These are phyloP conservation scores for Rhodinocichla rosea DNA, from an alignment of 2,113 vertebrate genomes.

Conservation along the genomic window DNA sequence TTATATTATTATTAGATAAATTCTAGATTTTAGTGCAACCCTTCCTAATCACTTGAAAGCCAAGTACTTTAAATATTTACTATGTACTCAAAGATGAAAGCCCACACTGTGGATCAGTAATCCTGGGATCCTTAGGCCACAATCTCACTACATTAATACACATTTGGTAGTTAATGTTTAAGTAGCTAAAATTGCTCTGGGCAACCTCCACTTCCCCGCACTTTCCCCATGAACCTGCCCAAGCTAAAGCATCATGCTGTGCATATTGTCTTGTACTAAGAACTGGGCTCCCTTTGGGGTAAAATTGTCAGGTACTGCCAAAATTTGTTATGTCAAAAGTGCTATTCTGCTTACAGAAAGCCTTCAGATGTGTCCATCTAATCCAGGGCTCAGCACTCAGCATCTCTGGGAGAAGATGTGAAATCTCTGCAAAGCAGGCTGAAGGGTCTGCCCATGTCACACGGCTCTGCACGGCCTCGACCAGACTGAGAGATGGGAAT, in stretches of 20 bases:
- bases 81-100: background rate
- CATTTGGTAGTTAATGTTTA: background rate
- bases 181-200: background rate
- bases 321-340: background rate
- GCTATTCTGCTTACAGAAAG: background rate
- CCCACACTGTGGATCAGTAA: background rate
- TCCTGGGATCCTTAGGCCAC: background rate
- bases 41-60: background rate
- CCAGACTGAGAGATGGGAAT: background rate
- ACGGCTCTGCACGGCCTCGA: rapidly evolving
- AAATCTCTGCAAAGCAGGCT: background rate
- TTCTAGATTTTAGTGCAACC: background rate
- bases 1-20: background rate
- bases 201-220: background rate
- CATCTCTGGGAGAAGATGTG: background rate
- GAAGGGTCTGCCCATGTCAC: background rate
- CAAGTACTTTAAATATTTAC: background rate
- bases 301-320: background rate
- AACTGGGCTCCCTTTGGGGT: background rate
- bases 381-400: background rate
- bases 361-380: background rate
- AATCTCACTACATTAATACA: background rate
- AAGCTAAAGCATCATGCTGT: background rate
- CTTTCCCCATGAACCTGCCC: background rate
- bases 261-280: background rate